Conservation (phyloP, 2,888 invertebrate genomes). For the Epinotia ramella region DNA sequence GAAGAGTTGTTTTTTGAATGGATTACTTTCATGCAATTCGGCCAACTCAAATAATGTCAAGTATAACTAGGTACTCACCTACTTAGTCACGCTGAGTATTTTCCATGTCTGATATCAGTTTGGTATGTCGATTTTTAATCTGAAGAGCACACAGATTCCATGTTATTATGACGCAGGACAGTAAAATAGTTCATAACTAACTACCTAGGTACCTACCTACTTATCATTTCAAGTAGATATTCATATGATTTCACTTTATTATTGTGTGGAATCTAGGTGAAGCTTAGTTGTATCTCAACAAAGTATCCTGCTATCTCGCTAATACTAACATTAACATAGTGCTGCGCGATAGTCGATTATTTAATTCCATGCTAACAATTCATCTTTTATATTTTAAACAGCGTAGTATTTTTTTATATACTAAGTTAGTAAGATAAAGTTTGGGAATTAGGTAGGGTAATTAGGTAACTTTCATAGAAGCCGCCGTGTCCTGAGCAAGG, state of each 20-base stretch:
- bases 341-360: conserved; percentile 52
- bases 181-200: background rate
- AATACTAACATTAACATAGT: conserved; percentile 62
- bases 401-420: too few relatives aligned
- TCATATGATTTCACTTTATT: conserved; percentile 27
- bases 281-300: conserved; percentile 58
- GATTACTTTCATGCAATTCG: too few relatives aligned
- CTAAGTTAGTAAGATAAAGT: too few relatives aligned
- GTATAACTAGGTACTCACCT: background rate
- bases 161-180: conserved; percentile 11
- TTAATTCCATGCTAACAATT: background rate
- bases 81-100: background rate
- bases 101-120: background rate
- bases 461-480: too few relatives aligned
- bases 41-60: too few relatives aligned
- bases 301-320: conserved; percentile 64
- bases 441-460: too few relatives aligned
- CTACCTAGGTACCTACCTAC: background rate
- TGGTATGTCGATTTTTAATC: conserved; percentile 21
- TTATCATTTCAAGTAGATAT: background rate
- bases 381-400: too few relatives aligned
- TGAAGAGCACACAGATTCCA: background rate
- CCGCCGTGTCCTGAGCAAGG: too few relatives aligned
- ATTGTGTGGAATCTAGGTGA: conserved; percentile 51
- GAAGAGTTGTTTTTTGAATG: too few relatives aligned